phyloP scores from a whole-genome alignment of 2,797 vertebrate species.

The Hippopotamyrus pictus region DNA sequence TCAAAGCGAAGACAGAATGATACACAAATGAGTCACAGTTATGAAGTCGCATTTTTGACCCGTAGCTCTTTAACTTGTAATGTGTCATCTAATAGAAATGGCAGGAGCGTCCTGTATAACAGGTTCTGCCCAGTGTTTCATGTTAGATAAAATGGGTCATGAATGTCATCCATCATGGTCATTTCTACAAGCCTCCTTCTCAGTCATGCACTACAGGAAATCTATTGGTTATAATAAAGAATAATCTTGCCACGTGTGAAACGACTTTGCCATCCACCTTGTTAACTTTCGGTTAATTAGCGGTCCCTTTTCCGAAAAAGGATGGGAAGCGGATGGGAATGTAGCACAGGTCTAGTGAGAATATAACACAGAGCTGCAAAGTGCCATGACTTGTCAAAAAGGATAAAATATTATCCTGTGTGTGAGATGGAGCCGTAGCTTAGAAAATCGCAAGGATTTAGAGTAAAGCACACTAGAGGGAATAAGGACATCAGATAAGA shows the following conservation, averaged over 20 bases:
- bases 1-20: not conserved
- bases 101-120: not conserved
- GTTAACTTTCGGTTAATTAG: slow-evolving; percentile 48
- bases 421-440: slow-evolving; percentile 34
- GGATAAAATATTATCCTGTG: slow-evolving; percentile 46
- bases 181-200: slow-evolving; percentile 1
- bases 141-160: not conserved
- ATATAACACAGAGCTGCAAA: slow-evolving; percentile 50
- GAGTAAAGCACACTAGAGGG: slow-evolving; percentile 9
- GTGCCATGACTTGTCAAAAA: slow-evolving; percentile 49
- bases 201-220: not conserved
- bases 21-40: not conserved
- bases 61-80: not conserved
- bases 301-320: slow-evolving; percentile 53
- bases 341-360: slow-evolving; percentile 45
- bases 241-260: slow-evolving; percentile 6
- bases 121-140: not conserved
- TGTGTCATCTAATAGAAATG: not conserved
- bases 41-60: not conserved
- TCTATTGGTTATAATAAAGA: slow-evolving; percentile 8
- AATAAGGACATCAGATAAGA: slow-evolving; percentile 27
- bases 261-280: not conserved
- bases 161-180: slow-evolving; percentile 10
- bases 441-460: slow-evolving; percentile 29
- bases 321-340: slow-evolving; percentile 39